Percentiles rank a stretch among this genome's conserved stretches.
Evolutionary conservation across 2,888 invertebrate species (phyloP).

Genomic region (Punctoribates punctum): DNA sequence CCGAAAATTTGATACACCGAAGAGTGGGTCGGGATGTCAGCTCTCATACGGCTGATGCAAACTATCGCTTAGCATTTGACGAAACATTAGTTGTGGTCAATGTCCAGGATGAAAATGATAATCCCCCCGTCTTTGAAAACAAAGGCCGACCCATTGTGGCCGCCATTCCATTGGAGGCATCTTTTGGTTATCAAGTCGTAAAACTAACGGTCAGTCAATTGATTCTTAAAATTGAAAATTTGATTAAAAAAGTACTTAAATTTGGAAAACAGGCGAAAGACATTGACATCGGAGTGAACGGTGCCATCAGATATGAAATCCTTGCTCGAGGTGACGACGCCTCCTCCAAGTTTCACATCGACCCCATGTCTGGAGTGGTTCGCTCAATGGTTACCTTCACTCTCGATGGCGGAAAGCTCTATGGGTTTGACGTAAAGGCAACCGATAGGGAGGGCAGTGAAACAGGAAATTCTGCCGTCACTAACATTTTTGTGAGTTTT

Average conservation of each 20-base stretch:
- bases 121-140: conserved; percentile 70
- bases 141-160: conserved; percentile 74
- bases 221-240: neutral
- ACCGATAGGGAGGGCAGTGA: conserved; percentile 75
- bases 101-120: conserved; percentile 77
- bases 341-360: conserved; percentile 70
- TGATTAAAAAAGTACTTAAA: neutral
- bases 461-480: conserved; percentile 75
- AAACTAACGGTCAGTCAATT: conserved; percentile 62
- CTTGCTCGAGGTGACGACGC: conserved; percentile 64
- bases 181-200: conserved; percentile 75
- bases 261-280: conserved; percentile 67
- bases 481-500: conserved; percentile 70
- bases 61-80: conserved; percentile 55
- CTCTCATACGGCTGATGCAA: conserved; percentile 39
- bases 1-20: conserved; percentile 45
- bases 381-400: conserved; percentile 67
- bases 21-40: conserved; percentile 40
- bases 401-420: conserved; percentile 69
- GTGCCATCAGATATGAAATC: conserved; percentile 74
- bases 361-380: conserved; percentile 70
- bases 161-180: conserved; percentile 73
- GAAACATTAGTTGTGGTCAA: conserved; percentile 75
- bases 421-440: conserved; percentile 81
- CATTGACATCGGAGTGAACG: conserved; percentile 69